Percentiles rank a stretch among this genome's conserved stretches.
Conservation (phyloP, 2,797 vertebrate species). For the Aldrovandia affinis region DNA sequence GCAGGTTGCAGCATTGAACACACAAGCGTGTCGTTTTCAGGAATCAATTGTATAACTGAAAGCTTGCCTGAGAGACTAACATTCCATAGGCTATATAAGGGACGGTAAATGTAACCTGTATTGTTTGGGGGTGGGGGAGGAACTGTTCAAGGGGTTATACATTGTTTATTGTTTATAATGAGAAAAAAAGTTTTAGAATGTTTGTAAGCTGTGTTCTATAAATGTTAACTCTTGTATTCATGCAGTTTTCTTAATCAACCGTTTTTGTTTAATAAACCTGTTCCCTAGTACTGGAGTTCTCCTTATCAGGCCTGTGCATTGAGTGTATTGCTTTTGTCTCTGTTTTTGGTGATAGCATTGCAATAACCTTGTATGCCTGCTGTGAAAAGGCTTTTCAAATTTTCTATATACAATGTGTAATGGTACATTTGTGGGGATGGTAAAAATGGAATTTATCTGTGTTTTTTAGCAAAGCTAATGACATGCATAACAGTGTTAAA, state of each 20-base stretch:
- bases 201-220: conserved; percentile 80
- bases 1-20: conserved; percentile 56
- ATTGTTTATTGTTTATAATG: conserved; percentile 74
- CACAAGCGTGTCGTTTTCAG: conserved; percentile 55
- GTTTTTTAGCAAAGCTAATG: conserved; percentile 62
- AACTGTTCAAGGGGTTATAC: conserved; percentile 64
- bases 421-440: conserved; percentile 71
- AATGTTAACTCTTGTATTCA: conserved; percentile 76
- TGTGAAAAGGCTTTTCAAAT: conserved; percentile 71
- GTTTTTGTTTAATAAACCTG: conserved; percentile 81
- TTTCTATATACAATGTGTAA: conserved; percentile 74
- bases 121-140: conserved; percentile 56
- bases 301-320: conserved; percentile 77
- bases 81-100: conserved; percentile 81
- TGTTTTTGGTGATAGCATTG: conserved; percentile 80
- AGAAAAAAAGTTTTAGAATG: conserved; percentile 76
- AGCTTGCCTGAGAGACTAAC: conserved; percentile 72
- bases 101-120: conserved; percentile 77
- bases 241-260: conserved; percentile 76
- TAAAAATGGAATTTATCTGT: conserved; percentile 60
- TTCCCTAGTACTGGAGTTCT: conserved; percentile 78
- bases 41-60: conserved; percentile 62
- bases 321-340: conserved; percentile 73
- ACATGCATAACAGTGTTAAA: conserved; percentile 58
- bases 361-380: conserved; percentile 84